phyloP scores from a whole-genome alignment of 2,888 invertebrate species.

The Trichopria drosophilae region DNA sequence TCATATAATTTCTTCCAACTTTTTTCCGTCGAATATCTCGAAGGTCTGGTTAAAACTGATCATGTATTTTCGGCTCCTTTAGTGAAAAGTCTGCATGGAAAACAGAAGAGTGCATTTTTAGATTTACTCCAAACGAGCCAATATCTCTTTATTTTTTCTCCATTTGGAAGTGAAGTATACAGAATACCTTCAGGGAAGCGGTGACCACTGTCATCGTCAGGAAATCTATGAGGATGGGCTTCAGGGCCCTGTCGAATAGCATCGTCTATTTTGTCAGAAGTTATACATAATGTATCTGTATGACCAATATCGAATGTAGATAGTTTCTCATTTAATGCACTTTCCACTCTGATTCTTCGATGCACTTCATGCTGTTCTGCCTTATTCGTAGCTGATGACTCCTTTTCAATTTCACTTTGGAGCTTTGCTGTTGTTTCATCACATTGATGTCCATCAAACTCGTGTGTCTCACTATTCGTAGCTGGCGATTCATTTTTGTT shows the following conservation, averaged over 20 bases:
- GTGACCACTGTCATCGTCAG: not conserved
- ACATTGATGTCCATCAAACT: no score
- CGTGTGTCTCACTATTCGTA: no score
- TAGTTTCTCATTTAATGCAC: no score
- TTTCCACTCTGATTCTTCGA: no score
- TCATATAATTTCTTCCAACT: not conserved
- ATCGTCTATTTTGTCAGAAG: no score
- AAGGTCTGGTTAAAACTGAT: not conserved
- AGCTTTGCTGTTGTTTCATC: no score
- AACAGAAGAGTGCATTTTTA: slow-evolving; percentile 1
- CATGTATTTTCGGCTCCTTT: not conserved
- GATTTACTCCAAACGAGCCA: not conserved
- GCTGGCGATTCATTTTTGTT: no score
- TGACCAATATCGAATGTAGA: no score
- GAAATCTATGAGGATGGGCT: slow-evolving; percentile 1
- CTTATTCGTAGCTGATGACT: not conserved
- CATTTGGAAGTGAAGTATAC: not conserved
- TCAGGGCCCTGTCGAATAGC: no score
- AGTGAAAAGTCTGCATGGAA: not conserved
- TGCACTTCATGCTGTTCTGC: not conserved
- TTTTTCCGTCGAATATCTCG: not conserved
- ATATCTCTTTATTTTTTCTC: not conserved
- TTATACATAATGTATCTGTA: no score
- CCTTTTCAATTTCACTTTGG: no score
- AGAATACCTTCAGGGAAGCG: not conserved